Conservation (phyloP, 2,888 invertebrate genomes). For the Agrochola litura region DNA sequence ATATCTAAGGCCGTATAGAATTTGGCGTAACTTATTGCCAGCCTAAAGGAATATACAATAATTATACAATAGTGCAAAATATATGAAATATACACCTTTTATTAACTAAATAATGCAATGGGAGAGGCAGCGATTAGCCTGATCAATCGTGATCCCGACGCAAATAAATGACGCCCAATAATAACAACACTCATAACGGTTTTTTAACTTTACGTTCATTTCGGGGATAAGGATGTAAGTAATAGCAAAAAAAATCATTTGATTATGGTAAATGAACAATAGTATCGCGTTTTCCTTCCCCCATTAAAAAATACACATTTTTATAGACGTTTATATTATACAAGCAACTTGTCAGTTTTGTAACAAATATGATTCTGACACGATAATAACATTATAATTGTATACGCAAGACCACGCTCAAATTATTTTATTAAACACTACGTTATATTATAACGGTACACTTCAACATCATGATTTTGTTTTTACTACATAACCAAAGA, state of each 20-base stretch:
- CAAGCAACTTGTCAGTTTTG: slow-evolving; percentile 45
- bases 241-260: background rate
- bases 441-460: slow-evolving; percentile 23
- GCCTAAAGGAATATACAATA: slow-evolving; percentile 29
- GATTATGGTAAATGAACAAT: slow-evolving; percentile 32
- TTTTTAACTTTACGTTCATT: background rate
- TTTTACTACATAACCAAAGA: slow-evolving; percentile 26
- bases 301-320: slow-evolving; percentile 36
- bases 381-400: slow-evolving; percentile 28
- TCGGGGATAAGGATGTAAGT: background rate
- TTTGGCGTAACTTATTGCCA: slow-evolving; percentile 22
- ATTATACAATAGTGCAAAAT: slow-evolving; percentile 34
- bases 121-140: slow-evolving; percentile 42
- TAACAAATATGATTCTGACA: slow-evolving; percentile 58
- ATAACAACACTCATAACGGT: background rate
- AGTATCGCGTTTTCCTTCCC: slow-evolving; percentile 46
- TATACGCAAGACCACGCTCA: slow-evolving; percentile 51
- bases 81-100: slow-evolving; percentile 52
- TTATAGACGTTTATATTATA: slow-evolving; percentile 21
- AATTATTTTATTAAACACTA: slow-evolving; percentile 37
- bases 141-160: slow-evolving; percentile 7
- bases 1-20: slow-evolving; percentile 27
- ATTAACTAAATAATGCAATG: slow-evolving; percentile 42
- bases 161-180: background rate
- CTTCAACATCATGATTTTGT: slow-evolving; percentile 32